phyloP scores from a whole-genome alignment of 2,113 vertebrate genomes.

The Montifringilla adamsi region DNA sequence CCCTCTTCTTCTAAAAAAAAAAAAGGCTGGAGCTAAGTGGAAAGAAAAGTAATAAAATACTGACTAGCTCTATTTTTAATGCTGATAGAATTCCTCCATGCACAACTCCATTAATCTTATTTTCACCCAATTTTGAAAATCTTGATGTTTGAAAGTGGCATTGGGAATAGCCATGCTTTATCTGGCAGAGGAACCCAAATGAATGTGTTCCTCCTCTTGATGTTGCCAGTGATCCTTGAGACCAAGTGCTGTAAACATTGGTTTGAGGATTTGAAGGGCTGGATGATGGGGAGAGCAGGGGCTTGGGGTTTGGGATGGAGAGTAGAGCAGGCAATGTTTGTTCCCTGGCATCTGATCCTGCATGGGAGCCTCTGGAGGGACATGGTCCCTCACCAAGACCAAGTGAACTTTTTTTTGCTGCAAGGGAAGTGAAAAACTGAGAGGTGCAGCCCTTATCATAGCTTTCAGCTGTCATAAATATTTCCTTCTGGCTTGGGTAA shows the following conservation, averaged over 20 bases:
- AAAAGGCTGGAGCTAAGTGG: not conserved
- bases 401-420: not conserved
- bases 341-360: not conserved
- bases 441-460: not conserved
- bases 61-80: not conserved
- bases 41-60: not conserved
- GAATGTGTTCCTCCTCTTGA: not conserved
- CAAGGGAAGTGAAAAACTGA: not conserved
- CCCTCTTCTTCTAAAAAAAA: not conserved
- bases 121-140: not conserved
- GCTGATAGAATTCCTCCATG: not conserved
- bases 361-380: rapidly evolving
- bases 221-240: not conserved
- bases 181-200: not conserved
- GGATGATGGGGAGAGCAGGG: not conserved
- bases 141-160: not conserved
- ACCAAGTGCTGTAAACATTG: not conserved
- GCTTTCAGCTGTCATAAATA: not conserved
- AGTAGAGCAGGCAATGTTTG: rapidly evolving
- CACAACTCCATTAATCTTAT: not conserved
- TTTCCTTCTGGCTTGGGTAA: not conserved
- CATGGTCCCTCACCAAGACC: not conserved
- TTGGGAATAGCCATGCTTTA: not conserved
- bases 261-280: not conserved
- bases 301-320: not conserved